Evolutionary conservation across 2,797 vertebrate genomes (phyloP), one percentile per base, ranked within the genome.

Genomic region (Naso thynnoides): DNA sequence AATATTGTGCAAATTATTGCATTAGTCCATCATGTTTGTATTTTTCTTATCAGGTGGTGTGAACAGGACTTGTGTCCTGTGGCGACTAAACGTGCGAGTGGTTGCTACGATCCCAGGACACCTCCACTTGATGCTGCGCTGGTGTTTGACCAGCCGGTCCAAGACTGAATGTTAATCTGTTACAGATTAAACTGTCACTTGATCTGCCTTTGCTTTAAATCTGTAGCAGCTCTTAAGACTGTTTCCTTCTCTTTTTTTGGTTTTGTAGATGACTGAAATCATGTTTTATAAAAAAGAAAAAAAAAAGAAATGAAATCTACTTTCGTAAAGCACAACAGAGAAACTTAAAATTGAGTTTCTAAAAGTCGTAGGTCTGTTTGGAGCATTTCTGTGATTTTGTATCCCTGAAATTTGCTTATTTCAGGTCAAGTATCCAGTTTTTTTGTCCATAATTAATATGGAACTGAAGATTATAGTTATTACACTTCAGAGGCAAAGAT

Each of bases 1-100:
- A 31, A 8, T 10, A 41, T 6, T 23, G 1, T 6, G 14, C 4
- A 2, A 39, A 2, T 47, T 21, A 24, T 38, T 36, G 16, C 16
- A n/a, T 41, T 7, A 3, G 26, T 65, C 31, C 1, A 50, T 47
- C 4, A 0, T 61, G 13, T 64, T 56, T 70, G 50, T 47, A 16
- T 27, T 71, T 70, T 74, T 26, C 44, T 54, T 18, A 14, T 68
- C 82, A 54, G 96, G 83, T 97, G 96, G 96, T 96, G 95, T 79
- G 86, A 91, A 55, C 92, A 92, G 36, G 95, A 97, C 44, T 76
- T 96, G 71, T 95, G 95, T 71, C 95, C 92, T 0, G 92, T 94
- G 69, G 81, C 76, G 18, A 57, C 15, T 0, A 94, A 89, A 61
- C 69, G 91, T 0, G 21, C 3, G 6, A 90, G 41, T n/a, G 87